A percentile compares a stretch with the other conserved stretches of the same genome.
Conservation (phyloP, 2,888 invertebrate species). For the Machimus rusticus region DNA sequence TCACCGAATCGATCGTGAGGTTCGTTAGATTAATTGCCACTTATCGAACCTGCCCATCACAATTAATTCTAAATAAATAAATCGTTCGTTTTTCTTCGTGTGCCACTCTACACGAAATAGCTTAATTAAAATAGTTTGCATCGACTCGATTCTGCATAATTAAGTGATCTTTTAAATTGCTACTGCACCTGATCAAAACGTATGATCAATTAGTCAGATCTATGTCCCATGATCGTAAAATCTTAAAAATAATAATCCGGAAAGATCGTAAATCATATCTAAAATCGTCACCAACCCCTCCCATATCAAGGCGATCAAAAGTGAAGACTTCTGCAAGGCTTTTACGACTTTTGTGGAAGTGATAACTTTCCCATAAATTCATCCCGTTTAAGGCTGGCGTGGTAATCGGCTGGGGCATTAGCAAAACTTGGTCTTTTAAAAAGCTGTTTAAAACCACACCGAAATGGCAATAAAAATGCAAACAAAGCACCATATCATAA, state of each 20-base stretch:
- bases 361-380: background rate
- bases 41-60: background rate
- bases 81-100: background rate
- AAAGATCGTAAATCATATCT: background rate
- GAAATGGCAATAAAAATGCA: background rate
- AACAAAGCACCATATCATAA: background rate
- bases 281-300: background rate
- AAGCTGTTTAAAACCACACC: background rate
- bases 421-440: background rate
- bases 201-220: background rate
- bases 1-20: background rate
- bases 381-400: background rate
- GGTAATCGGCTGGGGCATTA: background rate
- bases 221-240: background rate
- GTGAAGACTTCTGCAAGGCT: background rate
- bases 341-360: background rate
- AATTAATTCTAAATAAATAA: background rate
- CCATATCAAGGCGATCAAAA: background rate
- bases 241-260: background rate
- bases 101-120: background rate
- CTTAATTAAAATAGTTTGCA: background rate
- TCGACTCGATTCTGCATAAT: background rate
- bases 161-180: background rate
- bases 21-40: background rate
- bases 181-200: background rate